A percentile compares a stretch with the other conserved stretches of the same genome.
phyloP scores from a whole-genome alignment of 2,888 invertebrate species.

The Watsonalla cultraria region DNA sequence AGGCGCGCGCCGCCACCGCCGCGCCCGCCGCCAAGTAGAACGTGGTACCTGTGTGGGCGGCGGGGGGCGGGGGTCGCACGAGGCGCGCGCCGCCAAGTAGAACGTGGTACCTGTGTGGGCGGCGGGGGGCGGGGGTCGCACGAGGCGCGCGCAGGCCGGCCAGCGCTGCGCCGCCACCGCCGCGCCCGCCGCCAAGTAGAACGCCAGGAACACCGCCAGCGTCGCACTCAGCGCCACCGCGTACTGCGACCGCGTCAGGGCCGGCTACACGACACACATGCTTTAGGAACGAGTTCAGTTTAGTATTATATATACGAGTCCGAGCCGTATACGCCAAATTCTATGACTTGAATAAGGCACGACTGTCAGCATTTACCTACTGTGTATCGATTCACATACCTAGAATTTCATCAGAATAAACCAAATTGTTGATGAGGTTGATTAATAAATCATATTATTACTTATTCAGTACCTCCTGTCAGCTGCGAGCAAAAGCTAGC shows the following conservation, averaged over 20 bases:
- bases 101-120: no score
- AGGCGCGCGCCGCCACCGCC: slow-evolving; percentile 43
- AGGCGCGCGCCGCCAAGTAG: not conserved
- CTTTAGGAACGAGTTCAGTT: not conserved
- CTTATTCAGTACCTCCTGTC: no score
- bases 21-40: slow-evolving; percentile 55
- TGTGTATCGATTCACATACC: no score
- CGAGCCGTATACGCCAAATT: not conserved
- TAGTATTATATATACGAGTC: not conserved
- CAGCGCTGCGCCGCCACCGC: slow-evolving; percentile 58
- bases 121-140: slow-evolving; percentile 51
- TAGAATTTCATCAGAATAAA: no score
- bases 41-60: not conserved
- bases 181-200: slow-evolving; percentile 53
- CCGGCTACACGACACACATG: slow-evolving; percentile 31
- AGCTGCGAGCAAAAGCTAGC: no score
- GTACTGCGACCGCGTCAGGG: slow-evolving; percentile 55
- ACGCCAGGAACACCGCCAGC: slow-evolving; percentile 42
- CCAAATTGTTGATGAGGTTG: no score
- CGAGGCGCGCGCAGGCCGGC: slow-evolving; percentile 38
- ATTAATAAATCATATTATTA: no score
- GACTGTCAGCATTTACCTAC: no score
- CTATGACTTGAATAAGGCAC: no score
- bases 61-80: not conserved
- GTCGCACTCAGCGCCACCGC: slow-evolving; percentile 37